Evolutionary conservation across 2,888 invertebrate genomes (phyloP).

Genomic region (Oscheius onirici): DNA sequence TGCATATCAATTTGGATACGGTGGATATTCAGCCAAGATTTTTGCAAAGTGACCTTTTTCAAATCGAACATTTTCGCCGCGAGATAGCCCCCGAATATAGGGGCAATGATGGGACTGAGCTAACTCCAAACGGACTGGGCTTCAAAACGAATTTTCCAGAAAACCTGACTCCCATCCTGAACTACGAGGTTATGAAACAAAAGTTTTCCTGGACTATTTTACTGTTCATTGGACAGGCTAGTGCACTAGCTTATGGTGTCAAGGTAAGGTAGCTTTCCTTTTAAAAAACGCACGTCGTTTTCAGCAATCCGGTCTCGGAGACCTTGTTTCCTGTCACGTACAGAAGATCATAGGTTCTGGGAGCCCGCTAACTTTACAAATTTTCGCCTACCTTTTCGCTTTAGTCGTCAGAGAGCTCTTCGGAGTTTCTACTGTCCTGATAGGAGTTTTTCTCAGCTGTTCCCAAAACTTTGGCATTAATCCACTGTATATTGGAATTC

Average conservation of each 20-base stretch:
- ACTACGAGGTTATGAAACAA: conserved; percentile 48
- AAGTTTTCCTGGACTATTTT: conserved; percentile 51
- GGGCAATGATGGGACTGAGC: too few relatives aligned
- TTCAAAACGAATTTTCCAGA: not conserved
- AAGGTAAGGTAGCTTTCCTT: conserved; percentile 30
- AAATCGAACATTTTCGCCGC: too few relatives aligned
- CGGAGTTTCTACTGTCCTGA: conserved; percentile 14
- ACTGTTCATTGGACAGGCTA: conserved; percentile 49
- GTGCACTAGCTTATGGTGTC: conserved; percentile 52
- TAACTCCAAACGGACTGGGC: too few relatives aligned
- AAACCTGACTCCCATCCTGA: conserved; percentile 40
- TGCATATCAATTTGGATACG: too few relatives aligned
- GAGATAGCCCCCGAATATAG: too few relatives aligned
- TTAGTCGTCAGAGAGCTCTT: conserved; percentile 9
- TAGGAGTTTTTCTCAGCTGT: conserved; percentile 5
- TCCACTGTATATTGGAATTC: conserved; percentile 22
- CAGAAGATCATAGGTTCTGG: not conserved
- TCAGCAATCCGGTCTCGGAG: conserved; percentile 45
- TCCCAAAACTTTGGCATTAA: conserved; percentile 11
- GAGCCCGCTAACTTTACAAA: conserved; percentile 12
- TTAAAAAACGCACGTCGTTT: not conserved
- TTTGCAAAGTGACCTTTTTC: too few relatives aligned
- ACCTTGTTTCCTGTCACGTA: conserved; percentile 39
- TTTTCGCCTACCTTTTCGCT: conserved; percentile 8
- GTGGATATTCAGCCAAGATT: too few relatives aligned